These are phyloP conservation scores for Polypedilum pembai DNA, from an alignment of 1,140 invertebrate species.

Conservation along the genomic window DNA sequence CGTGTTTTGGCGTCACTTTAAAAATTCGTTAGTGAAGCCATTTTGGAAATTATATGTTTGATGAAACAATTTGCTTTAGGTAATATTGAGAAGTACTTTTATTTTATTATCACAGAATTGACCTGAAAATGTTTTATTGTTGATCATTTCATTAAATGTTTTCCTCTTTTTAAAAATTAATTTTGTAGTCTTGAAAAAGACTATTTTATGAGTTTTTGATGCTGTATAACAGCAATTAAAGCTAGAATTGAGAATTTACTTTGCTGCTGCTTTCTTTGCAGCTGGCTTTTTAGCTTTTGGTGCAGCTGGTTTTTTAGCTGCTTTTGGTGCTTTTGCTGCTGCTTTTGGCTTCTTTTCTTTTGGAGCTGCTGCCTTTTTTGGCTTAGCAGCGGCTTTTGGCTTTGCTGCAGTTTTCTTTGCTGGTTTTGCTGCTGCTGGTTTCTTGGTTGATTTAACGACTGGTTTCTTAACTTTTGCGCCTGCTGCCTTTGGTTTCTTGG, in stretches of 20 bases:
- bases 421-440: slow-evolving; percentile 36
- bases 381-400: slow-evolving; percentile 31
- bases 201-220: slow-evolving; percentile 30
- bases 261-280: slow-evolving; percentile 31
- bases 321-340: slow-evolving; percentile 33
- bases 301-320: slow-evolving; percentile 30
- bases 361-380: slow-evolving; percentile 26
- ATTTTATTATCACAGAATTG: too few species aligned
- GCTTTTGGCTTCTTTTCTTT: slow-evolving; percentile 32
- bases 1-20: too few species aligned
- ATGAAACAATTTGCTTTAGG: too few species aligned
- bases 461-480: not conserved
- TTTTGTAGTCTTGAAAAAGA: slow-evolving; percentile 33
- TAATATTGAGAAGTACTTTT: too few species aligned
- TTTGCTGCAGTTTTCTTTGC: slow-evolving; percentile 34
- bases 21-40: too few species aligned
- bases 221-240: slow-evolving; percentile 29
- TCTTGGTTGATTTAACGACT: slow-evolving; percentile 35
- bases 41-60: too few species aligned
- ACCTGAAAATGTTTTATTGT: not conserved
- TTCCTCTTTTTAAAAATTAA: not conserved
- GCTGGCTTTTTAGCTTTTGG: slow-evolving; percentile 31
- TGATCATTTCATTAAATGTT: not conserved
- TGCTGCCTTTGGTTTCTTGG: slow-evolving; percentile 30
- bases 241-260: slow-evolving; percentile 30